Base-by-base conservation (phyloP, 2,113 vertebrate species). In the Eudyptes chrysolophus region DNA sequence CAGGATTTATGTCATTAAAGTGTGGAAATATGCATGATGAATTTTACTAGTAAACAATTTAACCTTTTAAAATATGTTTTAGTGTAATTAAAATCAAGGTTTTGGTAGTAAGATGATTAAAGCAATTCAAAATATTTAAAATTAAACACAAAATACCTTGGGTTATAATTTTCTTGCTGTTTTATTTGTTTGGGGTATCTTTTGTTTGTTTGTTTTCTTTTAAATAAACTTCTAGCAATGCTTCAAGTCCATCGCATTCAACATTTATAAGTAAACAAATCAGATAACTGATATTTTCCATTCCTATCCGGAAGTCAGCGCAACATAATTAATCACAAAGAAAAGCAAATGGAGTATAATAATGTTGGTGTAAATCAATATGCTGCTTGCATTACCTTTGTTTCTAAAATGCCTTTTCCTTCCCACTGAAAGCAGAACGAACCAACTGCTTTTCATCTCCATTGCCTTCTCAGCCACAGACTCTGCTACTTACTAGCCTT, bases 181-280 rank as follows among this genome's bases (percentile, higher is more conserved):
- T 90, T 70, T 68, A n/a, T 82, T 91, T 78, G 34, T 58, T 68
- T 65, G 27, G 7, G 8, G 5, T 70, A 25, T 46, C 34, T 75
- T 68, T 68, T 46, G n/a, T 69, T 69, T 62, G 34, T 22, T 57
- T 57, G 21, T 32, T 51, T 81, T 64, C 36, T 82, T 87, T 34
- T 2, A 84, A 89, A 93, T 61, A 95, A 96, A 94, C 81, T 94
- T 82, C 42, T 20, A 87, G 40, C 49, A 69, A 42, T 57, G 54
- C 44, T 83, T 80, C 49, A 80, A 90, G 42, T 74, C 61, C 44
- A 22, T 6, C 89, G 85, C 54, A 66, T 61, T 92, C 51, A 94
- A 55, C 36, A 27, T 74, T 85, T 34, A 2, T 54, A 87, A 84
- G 16, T 60, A 94, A 96, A 97, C 89, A 97, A 84, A 95, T 36